A percentile compares a stretch with the other conserved stretches of the same genome.
These are phyloP conservation scores for Melipona bicolor DNA, from an alignment of 2,888 invertebrate species.

Conservation along the genomic window DNA sequence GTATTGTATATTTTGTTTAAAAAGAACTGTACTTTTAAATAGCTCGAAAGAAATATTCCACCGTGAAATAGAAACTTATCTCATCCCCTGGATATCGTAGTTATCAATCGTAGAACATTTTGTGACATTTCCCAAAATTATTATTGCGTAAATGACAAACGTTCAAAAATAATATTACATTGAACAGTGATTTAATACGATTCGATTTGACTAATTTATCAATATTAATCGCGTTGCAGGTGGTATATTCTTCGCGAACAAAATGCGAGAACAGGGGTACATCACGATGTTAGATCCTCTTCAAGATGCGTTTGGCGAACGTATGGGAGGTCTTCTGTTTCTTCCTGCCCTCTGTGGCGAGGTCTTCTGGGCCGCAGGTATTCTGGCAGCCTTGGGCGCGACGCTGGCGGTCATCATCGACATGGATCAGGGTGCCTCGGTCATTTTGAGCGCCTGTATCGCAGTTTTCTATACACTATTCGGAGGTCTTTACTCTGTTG, in stretches of 20 bases:
- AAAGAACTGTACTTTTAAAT: background rate
- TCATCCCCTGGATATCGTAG: background rate
- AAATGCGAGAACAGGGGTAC: slow-evolving; percentile 98
- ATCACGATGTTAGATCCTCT: slow-evolving; percentile 99
- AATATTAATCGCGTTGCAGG: slow-evolving; percentile 86
- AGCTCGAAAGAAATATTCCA: background rate
- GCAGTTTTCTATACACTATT: slow-evolving; percentile 99
- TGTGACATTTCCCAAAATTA: background rate
- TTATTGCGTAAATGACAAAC: background rate
- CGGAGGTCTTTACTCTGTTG: slow-evolving; percentile 98
- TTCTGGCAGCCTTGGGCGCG: slow-evolving; percentile 97
- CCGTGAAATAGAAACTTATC: background rate
- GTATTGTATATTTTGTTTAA: too few relatives aligned
- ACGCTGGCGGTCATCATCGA: slow-evolving; percentile 98
- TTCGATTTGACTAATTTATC: background rate
- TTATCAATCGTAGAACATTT: background rate
- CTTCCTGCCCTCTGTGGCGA: slow-evolving; percentile 98
- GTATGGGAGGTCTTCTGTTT: slow-evolving; percentile 98
- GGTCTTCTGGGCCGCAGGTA: slow-evolving; percentile 99
- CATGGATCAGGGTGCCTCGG: slow-evolving; percentile 96
- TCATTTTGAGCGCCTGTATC: slow-evolving; percentile 97
- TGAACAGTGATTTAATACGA: too few relatives aligned
- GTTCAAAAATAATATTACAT: too few relatives aligned
- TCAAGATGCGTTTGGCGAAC: slow-evolving; percentile 97
- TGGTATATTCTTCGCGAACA: slow-evolving; percentile 98